Percentiles rank a stretch among this genome's conserved stretches.
phyloP scores from a whole-genome alignment of 2,113 vertebrate species.

The Nibea albiflora region DNA sequence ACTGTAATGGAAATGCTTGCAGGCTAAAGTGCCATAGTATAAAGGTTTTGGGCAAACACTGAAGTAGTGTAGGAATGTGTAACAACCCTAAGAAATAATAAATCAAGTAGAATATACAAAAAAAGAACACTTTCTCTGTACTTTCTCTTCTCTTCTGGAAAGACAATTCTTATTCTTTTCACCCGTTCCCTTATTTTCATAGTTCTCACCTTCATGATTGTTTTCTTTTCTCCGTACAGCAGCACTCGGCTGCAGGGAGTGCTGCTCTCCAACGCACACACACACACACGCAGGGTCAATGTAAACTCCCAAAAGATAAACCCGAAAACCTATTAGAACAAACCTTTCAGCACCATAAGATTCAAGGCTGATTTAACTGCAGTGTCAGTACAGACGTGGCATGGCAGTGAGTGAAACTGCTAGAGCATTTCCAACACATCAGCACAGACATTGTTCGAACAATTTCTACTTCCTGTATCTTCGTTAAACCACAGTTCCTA shows the following conservation, averaged over 20 bases:
- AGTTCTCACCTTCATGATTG: slow-evolving; percentile 33
- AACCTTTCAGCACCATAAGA: slow-evolving; percentile 49
- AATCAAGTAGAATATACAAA: slow-evolving; percentile 41
- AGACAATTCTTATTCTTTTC: slow-evolving; percentile 20
- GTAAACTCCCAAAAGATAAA: slow-evolving; percentile 52
- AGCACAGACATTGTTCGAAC: background rate
- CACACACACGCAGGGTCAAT: slow-evolving; percentile 44
- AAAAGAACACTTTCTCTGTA: slow-evolving; percentile 1
- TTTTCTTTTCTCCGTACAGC: slow-evolving; percentile 44
- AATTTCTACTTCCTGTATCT: background rate
- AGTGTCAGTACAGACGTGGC: slow-evolving; percentile 19
- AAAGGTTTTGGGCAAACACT: slow-evolving; percentile 36
- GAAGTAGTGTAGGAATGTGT: slow-evolving; percentile 34
- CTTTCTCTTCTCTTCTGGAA: slow-evolving; percentile 25
- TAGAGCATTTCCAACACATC: slow-evolving; percentile 11
- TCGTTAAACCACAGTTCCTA: background rate
- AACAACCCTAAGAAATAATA: slow-evolving; percentile 48
- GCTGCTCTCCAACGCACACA: slow-evolving; percentile 42
- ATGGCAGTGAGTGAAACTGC: slow-evolving; percentile 22
- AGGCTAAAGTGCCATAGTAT: slow-evolving; percentile 19
- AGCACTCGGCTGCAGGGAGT: slow-evolving; percentile 30
- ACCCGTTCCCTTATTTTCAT: slow-evolving; percentile 44
- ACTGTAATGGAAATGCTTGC: slow-evolving; percentile 42
- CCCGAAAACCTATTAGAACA: slow-evolving; percentile 65
- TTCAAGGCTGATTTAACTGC: slow-evolving; percentile 64